Evolutionary conservation across 2,113 vertebrate genomes (phyloP).

Genomic region (Bos javanicus): DNA sequence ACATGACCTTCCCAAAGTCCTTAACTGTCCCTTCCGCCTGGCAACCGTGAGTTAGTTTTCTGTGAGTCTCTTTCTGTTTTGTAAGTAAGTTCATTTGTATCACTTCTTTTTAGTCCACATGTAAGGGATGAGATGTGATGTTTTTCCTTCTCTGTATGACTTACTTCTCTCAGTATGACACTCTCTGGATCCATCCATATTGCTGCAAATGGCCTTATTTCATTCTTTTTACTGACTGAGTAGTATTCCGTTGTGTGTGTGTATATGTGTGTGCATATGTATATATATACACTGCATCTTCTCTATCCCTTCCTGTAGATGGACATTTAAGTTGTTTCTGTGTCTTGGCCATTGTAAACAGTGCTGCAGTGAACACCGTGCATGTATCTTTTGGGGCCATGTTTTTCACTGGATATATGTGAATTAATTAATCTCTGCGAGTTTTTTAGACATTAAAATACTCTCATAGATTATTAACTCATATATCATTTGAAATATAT

Average conservation of each 20-base stretch:
- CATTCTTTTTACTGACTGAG: background rate
- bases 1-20: background rate
- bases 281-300: accelerated
- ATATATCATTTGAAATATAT: background rate
- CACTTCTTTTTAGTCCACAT: background rate
- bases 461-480: background rate
- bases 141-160: background rate
- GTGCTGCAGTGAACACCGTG: background rate
- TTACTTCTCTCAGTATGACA: background rate
- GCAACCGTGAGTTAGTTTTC: background rate
- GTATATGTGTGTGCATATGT: background rate
- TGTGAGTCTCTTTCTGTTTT: background rate
- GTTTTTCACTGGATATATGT: background rate
- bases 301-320: background rate
- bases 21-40: background rate
- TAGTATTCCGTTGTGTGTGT: background rate
- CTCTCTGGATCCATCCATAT: background rate
- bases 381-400: background rate
- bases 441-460: background rate
- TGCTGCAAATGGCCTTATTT: background rate
- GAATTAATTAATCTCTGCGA: background rate
- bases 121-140: background rate
- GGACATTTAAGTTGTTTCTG: background rate
- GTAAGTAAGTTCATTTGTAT: background rate
- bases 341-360: background rate